These are phyloP conservation scores for Platysternon megacephalum DNA, from an alignment of 2,113 vertebrate species.

Conservation along the genomic window DNA sequence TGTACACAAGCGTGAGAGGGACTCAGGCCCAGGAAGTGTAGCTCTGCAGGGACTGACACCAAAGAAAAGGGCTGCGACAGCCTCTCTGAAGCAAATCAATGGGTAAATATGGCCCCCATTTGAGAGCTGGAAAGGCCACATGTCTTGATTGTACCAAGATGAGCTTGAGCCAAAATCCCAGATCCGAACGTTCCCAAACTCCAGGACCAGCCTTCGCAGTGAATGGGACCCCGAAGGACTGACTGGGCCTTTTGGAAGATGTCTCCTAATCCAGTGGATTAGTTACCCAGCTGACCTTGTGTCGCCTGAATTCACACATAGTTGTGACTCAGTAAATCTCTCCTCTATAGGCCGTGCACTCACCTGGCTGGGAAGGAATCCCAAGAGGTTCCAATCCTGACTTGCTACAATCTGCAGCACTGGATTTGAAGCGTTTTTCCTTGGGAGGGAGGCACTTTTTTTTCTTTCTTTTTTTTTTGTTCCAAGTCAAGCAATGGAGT, in stretches of 20 bases:
- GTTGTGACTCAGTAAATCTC: neutral
- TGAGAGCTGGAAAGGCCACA: neutral
- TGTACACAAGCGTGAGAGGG: neutral
- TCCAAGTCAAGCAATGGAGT: neutral
- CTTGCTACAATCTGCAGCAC: neutral
- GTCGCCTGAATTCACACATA: accelerated
- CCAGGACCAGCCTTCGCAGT: neutral
- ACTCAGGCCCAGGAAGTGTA: neutral
- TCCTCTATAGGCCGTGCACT: neutral
- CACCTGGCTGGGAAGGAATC: neutral
- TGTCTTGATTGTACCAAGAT: neutral
- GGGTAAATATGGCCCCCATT: neutral
- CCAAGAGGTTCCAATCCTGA: neutral
- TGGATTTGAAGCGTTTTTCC: neutral
- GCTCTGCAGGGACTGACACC: neutral
- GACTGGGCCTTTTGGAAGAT: too few species aligned
- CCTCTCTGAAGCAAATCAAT: neutral
- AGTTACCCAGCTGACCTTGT: neutral
- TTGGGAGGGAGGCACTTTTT: neutral
- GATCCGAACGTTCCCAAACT: neutral
- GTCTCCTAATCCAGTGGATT: neutral
- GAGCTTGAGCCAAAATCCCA: neutral
- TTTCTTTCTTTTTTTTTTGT: neutral
- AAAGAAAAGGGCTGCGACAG: neutral
- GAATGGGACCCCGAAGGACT: neutral